Conservation (phyloP, 2,888 invertebrate genomes). For the Andrena dorsata region DNA sequence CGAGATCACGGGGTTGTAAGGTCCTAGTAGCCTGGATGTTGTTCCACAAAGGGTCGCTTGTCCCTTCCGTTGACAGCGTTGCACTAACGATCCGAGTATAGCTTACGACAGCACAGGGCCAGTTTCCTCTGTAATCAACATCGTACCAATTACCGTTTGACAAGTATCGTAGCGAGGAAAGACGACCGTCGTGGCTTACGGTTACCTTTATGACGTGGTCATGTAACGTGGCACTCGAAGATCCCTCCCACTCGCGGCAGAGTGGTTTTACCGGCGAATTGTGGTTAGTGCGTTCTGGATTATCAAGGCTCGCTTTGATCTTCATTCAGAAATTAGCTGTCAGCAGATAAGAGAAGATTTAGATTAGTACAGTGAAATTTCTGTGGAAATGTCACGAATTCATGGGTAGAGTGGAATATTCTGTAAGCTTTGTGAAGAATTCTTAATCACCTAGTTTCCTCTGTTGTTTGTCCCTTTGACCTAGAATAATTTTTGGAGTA, state of each 20-base stretch:
- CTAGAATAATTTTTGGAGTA: no score
- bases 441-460: no score
- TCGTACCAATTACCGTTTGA: slow-evolving; percentile 32
- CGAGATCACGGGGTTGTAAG: not conserved
- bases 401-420: no score
- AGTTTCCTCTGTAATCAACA: slow-evolving; percentile 45
- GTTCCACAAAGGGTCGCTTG: slow-evolving; percentile 34
- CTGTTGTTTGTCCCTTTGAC: no score
- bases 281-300: not conserved
- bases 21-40: slow-evolving; percentile 8
- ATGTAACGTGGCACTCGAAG: not conserved
- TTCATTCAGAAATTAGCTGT: no score
- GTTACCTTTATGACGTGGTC: slow-evolving; percentile 32
- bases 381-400: no score
- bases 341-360: no score
- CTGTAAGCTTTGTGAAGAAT: no score
- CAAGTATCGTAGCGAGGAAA: slow-evolving; percentile 11
- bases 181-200: slow-evolving; percentile 12
- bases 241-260: not conserved
- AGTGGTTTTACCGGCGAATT: not conserved
- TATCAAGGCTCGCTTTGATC: no score
- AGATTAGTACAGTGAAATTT: no score
- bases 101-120: not conserved
- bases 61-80: slow-evolving; percentile 6
- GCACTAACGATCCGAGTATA: not conserved